These are phyloP conservation scores for Melanostigma gelatinosum DNA, from an alignment of 2,113 vertebrate species.

Conservation along the genomic window DNA sequence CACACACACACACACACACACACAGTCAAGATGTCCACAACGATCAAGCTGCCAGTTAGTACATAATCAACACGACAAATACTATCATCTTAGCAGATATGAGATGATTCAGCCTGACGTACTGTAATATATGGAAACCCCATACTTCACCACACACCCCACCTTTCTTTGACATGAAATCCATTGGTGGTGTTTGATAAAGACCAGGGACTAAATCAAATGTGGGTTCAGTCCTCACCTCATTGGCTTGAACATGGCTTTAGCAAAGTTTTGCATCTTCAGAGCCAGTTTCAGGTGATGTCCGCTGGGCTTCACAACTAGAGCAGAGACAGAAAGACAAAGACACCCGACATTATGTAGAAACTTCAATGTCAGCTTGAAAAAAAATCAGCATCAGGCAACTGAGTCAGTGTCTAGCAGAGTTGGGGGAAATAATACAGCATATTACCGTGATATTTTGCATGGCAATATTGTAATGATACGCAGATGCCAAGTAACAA, in stretches of 20 bases:
- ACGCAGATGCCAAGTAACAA: no score
- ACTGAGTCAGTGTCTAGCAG: neutral
- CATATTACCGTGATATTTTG: no score
- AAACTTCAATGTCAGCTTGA: neutral
- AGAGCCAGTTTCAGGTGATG: slow-evolving; percentile 95
- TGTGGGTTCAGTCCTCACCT: slow-evolving; percentile 85
- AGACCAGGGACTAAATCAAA: neutral
- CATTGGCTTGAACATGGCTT: slow-evolving; percentile 99
- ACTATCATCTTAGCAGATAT: slow-evolving; percentile 8
- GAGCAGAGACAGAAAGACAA: slow-evolving; percentile 9
- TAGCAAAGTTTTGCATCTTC: slow-evolving; percentile 92
- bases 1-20: slow-evolving; percentile 40
- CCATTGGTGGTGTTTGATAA: neutral
- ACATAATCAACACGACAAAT: slow-evolving; percentile 29
- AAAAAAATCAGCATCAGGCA: neutral
- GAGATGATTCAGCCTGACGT: slow-evolving; percentile 5
- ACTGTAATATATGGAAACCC: slow-evolving; percentile 1
- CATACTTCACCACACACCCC: neutral
- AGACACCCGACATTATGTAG: neutral
- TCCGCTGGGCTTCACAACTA: slow-evolving; percentile 97
- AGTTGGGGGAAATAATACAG: no score
- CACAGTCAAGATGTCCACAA: slow-evolving; percentile 20
- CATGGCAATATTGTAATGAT: no score
- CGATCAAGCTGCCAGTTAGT: slow-evolving; percentile 8
- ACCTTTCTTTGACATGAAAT: neutral